These are phyloP conservation scores for Mionectes macconnelli DNA, from an alignment of 2,113 vertebrate genomes.

Conservation along the genomic window DNA sequence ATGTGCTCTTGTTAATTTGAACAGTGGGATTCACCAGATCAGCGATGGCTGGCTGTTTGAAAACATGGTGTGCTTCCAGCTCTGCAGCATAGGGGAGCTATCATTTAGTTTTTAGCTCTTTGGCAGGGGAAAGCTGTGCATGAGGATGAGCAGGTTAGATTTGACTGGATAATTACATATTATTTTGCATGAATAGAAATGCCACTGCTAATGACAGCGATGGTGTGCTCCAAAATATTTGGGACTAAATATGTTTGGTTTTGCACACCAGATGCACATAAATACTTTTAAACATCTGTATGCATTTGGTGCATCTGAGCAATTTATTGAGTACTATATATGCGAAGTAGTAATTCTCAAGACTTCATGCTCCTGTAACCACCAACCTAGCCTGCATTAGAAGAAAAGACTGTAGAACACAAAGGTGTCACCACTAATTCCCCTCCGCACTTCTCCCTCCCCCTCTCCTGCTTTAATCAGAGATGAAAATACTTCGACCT, in stretches of 20 bases:
- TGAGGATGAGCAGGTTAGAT: constrained; percentile 28
- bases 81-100: not conserved
- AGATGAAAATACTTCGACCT: not conserved
- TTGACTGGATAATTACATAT: not conserved
- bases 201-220: not conserved
- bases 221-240: not conserved
- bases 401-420: not conserved
- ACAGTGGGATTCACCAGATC: not conserved
- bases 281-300: not conserved
- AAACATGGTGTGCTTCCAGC: not conserved
- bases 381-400: not conserved
- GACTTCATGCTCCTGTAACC: not conserved
- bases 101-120: constrained; percentile 14
- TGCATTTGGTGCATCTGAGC: not conserved
- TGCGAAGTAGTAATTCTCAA: not conserved
- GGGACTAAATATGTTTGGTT: not conserved
- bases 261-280: not conserved
- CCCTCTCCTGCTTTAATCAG: not conserved
- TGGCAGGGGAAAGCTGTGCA: not conserved
- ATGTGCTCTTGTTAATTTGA: constrained; percentile 24
- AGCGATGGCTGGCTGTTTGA: not conserved
- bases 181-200: constrained; percentile 33
- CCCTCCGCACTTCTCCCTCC: not conserved
- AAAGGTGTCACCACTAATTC: not conserved
- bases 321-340: not conserved